These are phyloP conservation scores for Cephalotes varians DNA, from an alignment of 2,888 invertebrate genomes.

Conservation along the genomic window DNA sequence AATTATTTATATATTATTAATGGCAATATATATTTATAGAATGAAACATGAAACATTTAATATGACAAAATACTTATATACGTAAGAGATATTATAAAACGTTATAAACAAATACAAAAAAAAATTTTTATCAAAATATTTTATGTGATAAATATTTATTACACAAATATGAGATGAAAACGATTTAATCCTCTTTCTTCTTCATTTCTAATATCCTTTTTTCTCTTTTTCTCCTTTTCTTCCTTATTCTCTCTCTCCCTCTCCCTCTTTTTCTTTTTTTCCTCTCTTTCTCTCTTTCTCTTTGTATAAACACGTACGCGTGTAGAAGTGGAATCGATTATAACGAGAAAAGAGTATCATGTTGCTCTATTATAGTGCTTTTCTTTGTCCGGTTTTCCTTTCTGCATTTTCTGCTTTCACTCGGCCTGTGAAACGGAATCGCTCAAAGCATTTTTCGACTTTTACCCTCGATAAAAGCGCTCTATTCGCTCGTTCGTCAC, in stretches of 20 bases:
- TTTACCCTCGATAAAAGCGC: conserved; percentile 24
- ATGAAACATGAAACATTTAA: too few species aligned
- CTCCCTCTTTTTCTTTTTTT: neutral
- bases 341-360: conserved; percentile 3
- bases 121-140: neutral
- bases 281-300: neutral
- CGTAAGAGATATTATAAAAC: neutral
- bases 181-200: neutral
- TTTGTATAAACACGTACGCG: neutral
- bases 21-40: neutral
- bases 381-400: conserved; percentile 63
- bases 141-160: neutral
- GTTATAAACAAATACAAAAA: neutral
- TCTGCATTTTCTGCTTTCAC: conserved; percentile 61
- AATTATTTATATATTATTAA: neutral
- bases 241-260: neutral
- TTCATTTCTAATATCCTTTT: neutral
- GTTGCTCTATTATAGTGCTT: conserved; percentile 56
- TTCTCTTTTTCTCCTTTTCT: too few species aligned
- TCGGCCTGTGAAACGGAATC: conserved; percentile 50
- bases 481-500: conserved; percentile 17
- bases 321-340: conserved; percentile 16
- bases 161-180: neutral
- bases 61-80: too few species aligned
- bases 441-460: conserved; percentile 47